A percentile compares a stretch with the other conserved stretches of the same genome.
These are phyloP conservation scores for Pinna nobilis DNA, from an alignment of 1,140 invertebrate species.

Conservation along the genomic window DNA sequence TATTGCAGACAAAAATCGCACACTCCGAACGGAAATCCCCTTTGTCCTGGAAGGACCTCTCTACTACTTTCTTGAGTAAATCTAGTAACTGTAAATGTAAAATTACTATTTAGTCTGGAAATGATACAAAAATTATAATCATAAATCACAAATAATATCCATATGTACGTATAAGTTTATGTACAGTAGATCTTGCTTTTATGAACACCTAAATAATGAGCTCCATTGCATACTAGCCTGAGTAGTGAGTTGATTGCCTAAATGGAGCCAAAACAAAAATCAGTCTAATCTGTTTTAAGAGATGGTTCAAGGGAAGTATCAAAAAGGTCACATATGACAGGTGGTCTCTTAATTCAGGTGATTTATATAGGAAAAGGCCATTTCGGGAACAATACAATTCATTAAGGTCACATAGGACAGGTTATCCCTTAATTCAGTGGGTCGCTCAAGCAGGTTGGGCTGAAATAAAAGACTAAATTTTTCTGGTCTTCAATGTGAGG, in stretches of 20 bases:
- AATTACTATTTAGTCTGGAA: background rate
- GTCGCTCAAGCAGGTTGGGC: no score
- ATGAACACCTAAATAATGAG: no score
- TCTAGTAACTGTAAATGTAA: slow-evolving; percentile 52
- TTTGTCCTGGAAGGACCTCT: slow-evolving; percentile 18
- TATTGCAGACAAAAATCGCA: slow-evolving; percentile 66
- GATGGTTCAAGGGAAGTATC: no score
- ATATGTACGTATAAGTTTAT: background rate
- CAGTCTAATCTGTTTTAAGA: no score
- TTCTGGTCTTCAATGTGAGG: background rate
- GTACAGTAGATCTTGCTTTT: no score
- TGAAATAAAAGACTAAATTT: background rate
- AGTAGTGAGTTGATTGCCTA: no score
- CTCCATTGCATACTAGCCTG: no score
- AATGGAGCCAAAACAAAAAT: background rate
- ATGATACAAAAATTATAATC: background rate
- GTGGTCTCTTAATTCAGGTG: no score
- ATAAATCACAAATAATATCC: background rate
- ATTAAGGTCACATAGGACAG: no score
- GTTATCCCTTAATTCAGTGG: no score
- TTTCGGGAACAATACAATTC: background rate
- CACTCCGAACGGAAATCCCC: slow-evolving; percentile 50
- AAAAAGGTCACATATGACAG: no score
- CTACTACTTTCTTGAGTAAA: slow-evolving; percentile 53
- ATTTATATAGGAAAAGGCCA: no score